Conservation (phyloP, 2,113 vertebrate species). For the Bujurquina vittata region DNA sequence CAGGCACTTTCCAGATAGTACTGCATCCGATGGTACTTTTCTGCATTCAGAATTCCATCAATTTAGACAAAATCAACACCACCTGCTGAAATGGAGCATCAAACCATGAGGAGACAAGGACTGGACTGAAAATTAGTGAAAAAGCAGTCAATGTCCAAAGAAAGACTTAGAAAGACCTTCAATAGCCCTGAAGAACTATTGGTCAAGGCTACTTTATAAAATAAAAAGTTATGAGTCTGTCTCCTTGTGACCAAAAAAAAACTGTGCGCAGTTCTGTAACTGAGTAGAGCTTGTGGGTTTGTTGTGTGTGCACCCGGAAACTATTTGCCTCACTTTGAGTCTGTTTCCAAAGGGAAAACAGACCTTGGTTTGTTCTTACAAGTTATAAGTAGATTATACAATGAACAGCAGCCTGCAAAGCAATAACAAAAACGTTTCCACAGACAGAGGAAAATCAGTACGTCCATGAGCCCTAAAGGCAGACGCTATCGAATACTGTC, state of each 20-base stretch:
- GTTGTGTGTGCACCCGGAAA: background rate
- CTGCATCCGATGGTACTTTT: no score
- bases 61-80: no score
- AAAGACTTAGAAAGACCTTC: background rate
- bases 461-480: background rate
- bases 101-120: no score
- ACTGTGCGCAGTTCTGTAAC: background rate
- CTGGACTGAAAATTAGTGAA: background rate
- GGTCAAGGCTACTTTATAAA: no score
- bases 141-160: background rate
- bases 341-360: background rate
- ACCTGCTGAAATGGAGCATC: no score
- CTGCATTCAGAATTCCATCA: no score
- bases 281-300: background rate
- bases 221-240: background rate
- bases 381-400: no score
- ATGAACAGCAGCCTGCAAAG: no score
- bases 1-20: no score
- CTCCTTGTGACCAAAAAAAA: background rate
- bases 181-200: background rate
- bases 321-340: background rate
- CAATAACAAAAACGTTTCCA: no score
- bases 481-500: background rate
- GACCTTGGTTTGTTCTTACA: background rate
- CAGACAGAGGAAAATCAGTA: background rate